A percentile compares a stretch with the other conserved stretches of the same genome.
phyloP scores from a whole-genome alignment of 2,797 vertebrate genomes.

The Lepus oiostolus region DNA sequence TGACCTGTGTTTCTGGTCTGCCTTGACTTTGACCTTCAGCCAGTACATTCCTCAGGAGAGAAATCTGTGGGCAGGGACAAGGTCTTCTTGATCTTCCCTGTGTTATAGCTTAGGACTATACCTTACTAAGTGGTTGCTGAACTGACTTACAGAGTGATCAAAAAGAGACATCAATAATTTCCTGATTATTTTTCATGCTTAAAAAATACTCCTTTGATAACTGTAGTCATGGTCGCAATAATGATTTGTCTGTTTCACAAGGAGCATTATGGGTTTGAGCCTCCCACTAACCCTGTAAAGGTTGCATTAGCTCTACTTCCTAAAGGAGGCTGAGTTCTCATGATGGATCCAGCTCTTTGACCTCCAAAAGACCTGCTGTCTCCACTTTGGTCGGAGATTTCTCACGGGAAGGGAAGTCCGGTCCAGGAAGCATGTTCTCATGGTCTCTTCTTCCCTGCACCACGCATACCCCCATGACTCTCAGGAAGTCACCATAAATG shows the following conservation, averaged over 20 bases:
- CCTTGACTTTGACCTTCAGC: background rate
- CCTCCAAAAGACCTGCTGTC: background rate
- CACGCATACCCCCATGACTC: accelerated
- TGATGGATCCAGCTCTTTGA: background rate
- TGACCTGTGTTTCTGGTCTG: background rate
- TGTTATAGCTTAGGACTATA: background rate
- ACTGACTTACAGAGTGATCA: background rate
- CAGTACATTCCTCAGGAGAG: background rate
- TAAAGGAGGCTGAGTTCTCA: background rate
- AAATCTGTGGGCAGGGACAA: background rate
- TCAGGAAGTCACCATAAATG: no score
- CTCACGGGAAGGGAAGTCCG: background rate
- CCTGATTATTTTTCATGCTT: constrained; percentile 9
- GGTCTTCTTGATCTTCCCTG: background rate
- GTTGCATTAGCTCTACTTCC: background rate
- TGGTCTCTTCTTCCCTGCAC: background rate
- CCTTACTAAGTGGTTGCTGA: background rate
- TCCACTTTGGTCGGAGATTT: background rate
- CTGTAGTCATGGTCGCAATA: background rate
- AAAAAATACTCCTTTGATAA: background rate
- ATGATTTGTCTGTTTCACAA: background rate
- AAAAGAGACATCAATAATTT: background rate
- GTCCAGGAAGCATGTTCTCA: background rate
- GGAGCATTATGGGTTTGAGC: background rate
- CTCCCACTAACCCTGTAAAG: background rate